Evolutionary conservation across 1,140 invertebrate genomes (phyloP).

Genomic region (Proctacanthus coquilletti): DNA sequence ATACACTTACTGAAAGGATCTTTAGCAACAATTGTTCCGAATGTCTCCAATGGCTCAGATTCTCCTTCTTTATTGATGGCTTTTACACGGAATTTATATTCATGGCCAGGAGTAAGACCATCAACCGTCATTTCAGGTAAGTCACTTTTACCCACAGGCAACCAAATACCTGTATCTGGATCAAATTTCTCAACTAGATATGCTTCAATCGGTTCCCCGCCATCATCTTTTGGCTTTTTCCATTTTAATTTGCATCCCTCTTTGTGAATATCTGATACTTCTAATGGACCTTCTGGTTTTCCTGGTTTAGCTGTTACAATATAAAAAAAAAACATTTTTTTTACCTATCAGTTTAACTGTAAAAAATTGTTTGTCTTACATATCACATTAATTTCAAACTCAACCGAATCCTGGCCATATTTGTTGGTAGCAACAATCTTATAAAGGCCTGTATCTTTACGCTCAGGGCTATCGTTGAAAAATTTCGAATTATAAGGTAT

Average conservation of each 20-base stretch:
- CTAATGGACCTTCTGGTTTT: constrained; percentile 85
- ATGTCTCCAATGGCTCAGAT: constrained; percentile 89
- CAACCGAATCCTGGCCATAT: constrained; percentile 76
- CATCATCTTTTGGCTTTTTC: constrained; percentile 96
- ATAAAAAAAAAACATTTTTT: constrained; percentile 8
- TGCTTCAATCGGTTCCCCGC: constrained; percentile 84
- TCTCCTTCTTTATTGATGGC: constrained; percentile 94
- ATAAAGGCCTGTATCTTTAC: constrained; percentile 74
- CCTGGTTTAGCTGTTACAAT: constrained; percentile 62
- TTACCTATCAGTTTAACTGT: too few species aligned
- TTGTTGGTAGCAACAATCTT: constrained; percentile 73
- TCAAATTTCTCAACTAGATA: constrained; percentile 95
- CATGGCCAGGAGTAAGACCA: constrained; percentile 79
- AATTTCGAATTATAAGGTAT: constrained; percentile 78
- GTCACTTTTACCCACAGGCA: constrained; percentile 67
- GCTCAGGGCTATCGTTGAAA: constrained; percentile 61
- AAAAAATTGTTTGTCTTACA: constrained; percentile 40
- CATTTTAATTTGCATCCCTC: constrained; percentile 92
- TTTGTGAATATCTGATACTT: constrained; percentile 88
- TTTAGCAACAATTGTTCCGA: constrained; percentile 83
- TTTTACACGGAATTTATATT: constrained; percentile 96
- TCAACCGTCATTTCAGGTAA: constrained; percentile 77
- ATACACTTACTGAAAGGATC: constrained; percentile 63
- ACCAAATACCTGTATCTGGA: constrained; percentile 76
- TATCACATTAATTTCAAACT: constrained; percentile 78